Evolutionary conservation across 2,797 vertebrate genomes (phyloP).

Genomic region (Brachyalestes nurse): DNA sequence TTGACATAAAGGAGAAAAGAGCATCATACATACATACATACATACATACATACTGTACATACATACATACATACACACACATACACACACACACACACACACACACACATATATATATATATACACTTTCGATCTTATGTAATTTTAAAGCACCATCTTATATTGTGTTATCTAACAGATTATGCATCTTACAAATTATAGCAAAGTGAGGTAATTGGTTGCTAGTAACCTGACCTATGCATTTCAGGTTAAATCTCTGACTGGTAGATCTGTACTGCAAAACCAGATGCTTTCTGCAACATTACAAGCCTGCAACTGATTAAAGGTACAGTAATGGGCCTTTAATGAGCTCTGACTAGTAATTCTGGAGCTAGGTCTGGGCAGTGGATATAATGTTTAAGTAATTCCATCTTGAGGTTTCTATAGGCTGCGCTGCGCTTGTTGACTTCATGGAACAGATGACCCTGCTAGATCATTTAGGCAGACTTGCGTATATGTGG

Average conservation of each 20-base stretch:
- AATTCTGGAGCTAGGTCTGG: constrained; percentile 1
- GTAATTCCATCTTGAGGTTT: constrained; percentile 22
- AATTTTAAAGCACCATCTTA: too few relatives aligned
- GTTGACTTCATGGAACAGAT: constrained; percentile 28
- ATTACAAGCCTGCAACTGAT: not conserved
- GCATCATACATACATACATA: too few relatives aligned
- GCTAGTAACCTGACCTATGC: not conserved
- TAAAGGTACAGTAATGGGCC: constrained; percentile 16
- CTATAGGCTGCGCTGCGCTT: constrained; percentile 5
- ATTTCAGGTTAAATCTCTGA: not conserved
- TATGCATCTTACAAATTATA: not conserved
- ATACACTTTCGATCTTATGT: too few relatives aligned
- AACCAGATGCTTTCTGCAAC: constrained; percentile 13
- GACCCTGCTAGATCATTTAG: constrained; percentile 12
- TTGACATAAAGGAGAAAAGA: too few relatives aligned
- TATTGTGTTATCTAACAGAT: not conserved
- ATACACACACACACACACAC: too few relatives aligned
- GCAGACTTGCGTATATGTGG: constrained; percentile 10
- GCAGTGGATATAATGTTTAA: not conserved
- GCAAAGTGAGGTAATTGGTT: not conserved
- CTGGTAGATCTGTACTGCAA: not conserved
- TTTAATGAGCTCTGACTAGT: not conserved
- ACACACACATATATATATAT: too few relatives aligned
- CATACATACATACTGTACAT: too few relatives aligned
- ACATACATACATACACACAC: too few relatives aligned